Percentiles rank a stretch among this genome's conserved stretches.
Evolutionary conservation across 2,113 vertebrate species (phyloP).

Genomic region (Theristicus caerulescens): DNA sequence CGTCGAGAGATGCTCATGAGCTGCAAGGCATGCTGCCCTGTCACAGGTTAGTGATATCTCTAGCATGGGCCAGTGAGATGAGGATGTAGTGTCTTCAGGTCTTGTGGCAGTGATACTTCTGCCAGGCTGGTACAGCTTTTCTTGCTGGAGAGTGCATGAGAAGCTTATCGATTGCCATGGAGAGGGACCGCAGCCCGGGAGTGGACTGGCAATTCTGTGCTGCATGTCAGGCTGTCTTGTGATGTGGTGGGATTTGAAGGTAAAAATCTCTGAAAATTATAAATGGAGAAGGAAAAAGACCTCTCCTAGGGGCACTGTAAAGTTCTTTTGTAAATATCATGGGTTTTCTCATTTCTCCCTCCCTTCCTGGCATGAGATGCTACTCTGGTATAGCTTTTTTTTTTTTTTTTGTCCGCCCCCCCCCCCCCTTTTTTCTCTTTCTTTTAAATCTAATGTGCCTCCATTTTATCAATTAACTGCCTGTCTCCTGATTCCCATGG

Average conservation of each 20-base stretch:
- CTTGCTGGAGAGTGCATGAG: neutral
- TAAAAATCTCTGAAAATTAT: neutral
- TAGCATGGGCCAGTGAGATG: neutral
- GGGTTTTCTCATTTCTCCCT: neutral
- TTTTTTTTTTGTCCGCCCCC: too few species aligned
- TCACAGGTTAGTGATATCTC: neutral
- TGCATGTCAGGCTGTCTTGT: neutral
- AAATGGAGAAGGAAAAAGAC: neutral
- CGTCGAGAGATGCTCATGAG: neutral
- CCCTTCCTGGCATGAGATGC: neutral
- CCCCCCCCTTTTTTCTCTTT: neutral
- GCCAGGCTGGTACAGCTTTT: neutral
- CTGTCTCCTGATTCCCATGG: slow-evolving; percentile 49
- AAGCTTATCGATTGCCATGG: neutral
- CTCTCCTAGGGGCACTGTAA: neutral
- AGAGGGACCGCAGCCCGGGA: accelerated
- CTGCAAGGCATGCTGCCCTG: neutral
- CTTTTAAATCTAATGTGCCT: neutral
- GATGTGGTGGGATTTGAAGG: neutral
- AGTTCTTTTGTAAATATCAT: neutral
- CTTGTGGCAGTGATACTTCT: neutral
- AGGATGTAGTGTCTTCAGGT: neutral
- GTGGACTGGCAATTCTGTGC: neutral
- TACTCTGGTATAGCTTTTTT: neutral
- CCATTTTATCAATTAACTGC: slow-evolving; percentile 49